phyloP scores from a whole-genome alignment of 2,113 vertebrate species.

The Amphiprion ocellaris region DNA sequence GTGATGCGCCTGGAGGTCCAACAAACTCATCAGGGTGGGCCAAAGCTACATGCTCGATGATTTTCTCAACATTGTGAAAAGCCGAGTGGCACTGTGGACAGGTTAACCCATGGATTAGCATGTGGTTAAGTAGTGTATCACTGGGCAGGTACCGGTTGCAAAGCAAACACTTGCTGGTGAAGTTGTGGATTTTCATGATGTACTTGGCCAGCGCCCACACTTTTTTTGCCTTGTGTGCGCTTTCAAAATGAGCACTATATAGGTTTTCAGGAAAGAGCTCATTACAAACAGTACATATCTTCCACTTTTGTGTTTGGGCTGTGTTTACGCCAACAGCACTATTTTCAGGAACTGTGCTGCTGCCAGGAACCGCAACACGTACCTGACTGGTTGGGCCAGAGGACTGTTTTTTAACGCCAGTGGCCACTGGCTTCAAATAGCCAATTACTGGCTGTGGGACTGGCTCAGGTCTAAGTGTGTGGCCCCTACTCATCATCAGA shows the following conservation, averaged over 20 bases:
- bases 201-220: constrained; percentile 97
- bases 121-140: constrained; percentile 96
- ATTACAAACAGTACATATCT: constrained; percentile 98
- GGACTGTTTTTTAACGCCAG: constrained; percentile 84
- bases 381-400: constrained; percentile 82
- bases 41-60: constrained; percentile 92
- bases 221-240: constrained; percentile 97
- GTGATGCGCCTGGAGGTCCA: constrained; percentile 91
- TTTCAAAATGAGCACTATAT: constrained; percentile 97
- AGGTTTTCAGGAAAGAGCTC: constrained; percentile 97
- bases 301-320: constrained; percentile 97
- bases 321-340: constrained; percentile 78
- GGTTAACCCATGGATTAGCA: constrained; percentile 97
- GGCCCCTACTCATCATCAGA: constrained; percentile 84
- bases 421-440: constrained; percentile 89
- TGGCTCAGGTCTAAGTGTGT: constrained; percentile 86
- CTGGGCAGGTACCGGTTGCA: constrained; percentile 98
- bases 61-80: constrained; percentile 97
- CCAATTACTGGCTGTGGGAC: constrained; percentile 90
- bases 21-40: constrained; percentile 91
- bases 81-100: constrained; percentile 96
- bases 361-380: constrained; percentile 84
- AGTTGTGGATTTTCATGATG: constrained; percentile 99
- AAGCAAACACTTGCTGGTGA: constrained; percentile 99
- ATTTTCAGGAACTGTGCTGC: constrained; percentile 48